phyloP scores from a whole-genome alignment of 35 echinoderm and acorn worm species.

The Apostichopus parvimensis region DNA sequence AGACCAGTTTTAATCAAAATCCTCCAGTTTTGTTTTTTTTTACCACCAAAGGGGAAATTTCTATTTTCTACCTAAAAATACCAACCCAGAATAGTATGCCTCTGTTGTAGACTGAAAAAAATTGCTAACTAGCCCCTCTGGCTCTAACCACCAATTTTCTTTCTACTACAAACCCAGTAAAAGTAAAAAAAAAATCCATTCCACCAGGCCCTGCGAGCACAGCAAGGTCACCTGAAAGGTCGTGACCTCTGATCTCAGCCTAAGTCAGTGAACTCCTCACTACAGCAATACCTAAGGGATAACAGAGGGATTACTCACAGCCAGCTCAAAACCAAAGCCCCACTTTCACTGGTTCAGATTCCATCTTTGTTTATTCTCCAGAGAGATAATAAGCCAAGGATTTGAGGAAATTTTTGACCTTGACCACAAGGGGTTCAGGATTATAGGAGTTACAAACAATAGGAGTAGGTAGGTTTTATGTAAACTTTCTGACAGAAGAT shows the following conservation, averaged over 20 bases:
- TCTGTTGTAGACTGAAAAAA: too few relatives aligned
- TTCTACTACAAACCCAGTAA: neutral
- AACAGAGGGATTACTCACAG: constrained; percentile 29
- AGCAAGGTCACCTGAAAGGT: constrained; percentile 13
- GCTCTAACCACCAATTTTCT: neutral
- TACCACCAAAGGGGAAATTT: too few relatives aligned
- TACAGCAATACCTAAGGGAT: constrained; percentile 32
- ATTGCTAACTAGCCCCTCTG: neutral
- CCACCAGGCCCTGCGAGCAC: neutral
- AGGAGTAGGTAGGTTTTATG: constrained; percentile 24
- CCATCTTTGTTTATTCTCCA: constrained; percentile 18
- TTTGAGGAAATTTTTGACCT: constrained; percentile 8
- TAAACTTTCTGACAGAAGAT: constrained; percentile 24
- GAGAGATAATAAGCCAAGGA: constrained; percentile 19
- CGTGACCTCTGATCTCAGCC: neutral
- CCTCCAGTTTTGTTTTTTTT: too few relatives aligned
- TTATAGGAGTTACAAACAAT: neutral
- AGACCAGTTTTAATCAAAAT: too few relatives aligned
- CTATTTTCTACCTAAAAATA: too few relatives aligned
- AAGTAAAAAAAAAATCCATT: neutral
- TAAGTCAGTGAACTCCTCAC: constrained; percentile 1
- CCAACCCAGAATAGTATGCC: too few relatives aligned
- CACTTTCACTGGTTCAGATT: constrained; percentile 34
- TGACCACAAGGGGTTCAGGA: constrained; percentile 2
- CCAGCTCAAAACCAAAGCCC: constrained; percentile 22